Percentiles rank a stretch among this genome's conserved stretches.
Conservation (phyloP, 2,888 invertebrate genomes). For the Branchellion lobata region DNA sequence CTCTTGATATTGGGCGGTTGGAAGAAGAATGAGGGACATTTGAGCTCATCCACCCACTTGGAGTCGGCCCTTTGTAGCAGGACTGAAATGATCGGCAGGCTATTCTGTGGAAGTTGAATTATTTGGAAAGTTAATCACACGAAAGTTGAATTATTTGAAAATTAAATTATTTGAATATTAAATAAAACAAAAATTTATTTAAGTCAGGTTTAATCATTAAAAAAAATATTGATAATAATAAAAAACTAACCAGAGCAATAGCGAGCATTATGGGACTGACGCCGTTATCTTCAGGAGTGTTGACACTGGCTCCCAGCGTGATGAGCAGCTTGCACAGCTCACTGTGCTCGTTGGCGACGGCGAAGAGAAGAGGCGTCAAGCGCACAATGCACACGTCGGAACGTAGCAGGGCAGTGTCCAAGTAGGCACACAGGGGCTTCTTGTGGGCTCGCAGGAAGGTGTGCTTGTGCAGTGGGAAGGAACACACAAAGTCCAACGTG, state of each 20-base stretch:
- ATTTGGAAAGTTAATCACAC: neutral
- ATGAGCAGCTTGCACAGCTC: slow-evolving; percentile 59
- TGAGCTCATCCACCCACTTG: neutral
- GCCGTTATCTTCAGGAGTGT: slow-evolving; percentile 59
- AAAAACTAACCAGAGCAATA: slow-evolving; percentile 58
- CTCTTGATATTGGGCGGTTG: neutral
- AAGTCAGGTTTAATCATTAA: neutral
- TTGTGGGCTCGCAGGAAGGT: slow-evolving; percentile 26
- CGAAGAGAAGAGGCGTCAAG: slow-evolving; percentile 59
- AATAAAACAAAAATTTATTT: too few relatives aligned
- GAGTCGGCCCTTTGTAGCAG: neutral
- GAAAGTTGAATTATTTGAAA: neutral
- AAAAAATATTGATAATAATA: neutral
- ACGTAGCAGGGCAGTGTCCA: neutral
- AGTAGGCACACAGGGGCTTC: neutral
- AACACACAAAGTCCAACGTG: slow-evolving; percentile 56
- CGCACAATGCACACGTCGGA: neutral
- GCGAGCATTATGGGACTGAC: slow-evolving; percentile 63
- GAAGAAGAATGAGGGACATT: slow-evolving; percentile 22
- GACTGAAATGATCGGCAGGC: neutral
- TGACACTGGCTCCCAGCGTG: slow-evolving; percentile 59
- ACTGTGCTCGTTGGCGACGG: slow-evolving; percentile 59
- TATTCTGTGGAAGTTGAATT: neutral
- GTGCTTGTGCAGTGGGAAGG: slow-evolving; percentile 54
- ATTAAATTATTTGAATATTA: neutral